A percentile compares a stretch with the other conserved stretches of the same genome.
phyloP scores from a whole-genome alignment of 2,113 vertebrate species.

The Aramus guarauna region DNA sequence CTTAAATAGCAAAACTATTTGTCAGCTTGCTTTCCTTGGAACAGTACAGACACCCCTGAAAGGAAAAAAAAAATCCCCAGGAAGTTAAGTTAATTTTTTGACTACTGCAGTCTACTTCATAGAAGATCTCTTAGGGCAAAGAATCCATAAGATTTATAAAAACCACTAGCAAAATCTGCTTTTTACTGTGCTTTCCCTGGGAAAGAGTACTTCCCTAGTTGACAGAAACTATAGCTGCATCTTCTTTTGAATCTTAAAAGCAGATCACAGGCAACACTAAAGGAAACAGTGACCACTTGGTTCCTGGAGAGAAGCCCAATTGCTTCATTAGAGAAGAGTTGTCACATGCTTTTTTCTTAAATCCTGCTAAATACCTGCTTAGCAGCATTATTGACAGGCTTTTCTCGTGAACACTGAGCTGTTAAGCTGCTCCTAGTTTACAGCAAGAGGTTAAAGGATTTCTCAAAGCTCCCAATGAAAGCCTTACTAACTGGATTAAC shows the following conservation, averaged over 20 bases:
- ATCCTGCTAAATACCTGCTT: constrained; percentile 45
- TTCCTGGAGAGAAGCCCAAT: not conserved
- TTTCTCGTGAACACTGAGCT: constrained; percentile 56
- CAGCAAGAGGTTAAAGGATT: constrained; percentile 72
- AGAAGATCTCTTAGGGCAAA: not conserved
- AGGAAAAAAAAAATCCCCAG: not conserved
- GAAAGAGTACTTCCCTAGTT: not conserved
- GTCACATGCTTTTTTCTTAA: constrained; percentile 53
- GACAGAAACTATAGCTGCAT: not conserved
- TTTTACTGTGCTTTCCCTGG: not conserved
- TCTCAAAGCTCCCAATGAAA: constrained; percentile 72
- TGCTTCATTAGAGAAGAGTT: constrained; percentile 42
- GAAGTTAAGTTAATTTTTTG: not conserved
- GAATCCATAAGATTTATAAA: not conserved
- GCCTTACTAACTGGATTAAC: constrained; percentile 76
- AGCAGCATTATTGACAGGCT: constrained; percentile 52
- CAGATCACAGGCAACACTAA: not conserved
- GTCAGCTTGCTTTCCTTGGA: not conserved
- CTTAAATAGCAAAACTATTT: not conserved
- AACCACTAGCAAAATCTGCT: not conserved
- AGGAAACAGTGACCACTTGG: not conserved
- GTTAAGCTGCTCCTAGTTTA: constrained; percentile 58
- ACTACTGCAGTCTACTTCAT: not conserved
- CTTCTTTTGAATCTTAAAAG: not conserved
- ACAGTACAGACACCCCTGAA: not conserved